Evolutionary conservation across 2,797 vertebrate genomes (phyloP), one percentile per base, ranked within the genome.

Genomic region (Apogon hyalosoma): DNA sequence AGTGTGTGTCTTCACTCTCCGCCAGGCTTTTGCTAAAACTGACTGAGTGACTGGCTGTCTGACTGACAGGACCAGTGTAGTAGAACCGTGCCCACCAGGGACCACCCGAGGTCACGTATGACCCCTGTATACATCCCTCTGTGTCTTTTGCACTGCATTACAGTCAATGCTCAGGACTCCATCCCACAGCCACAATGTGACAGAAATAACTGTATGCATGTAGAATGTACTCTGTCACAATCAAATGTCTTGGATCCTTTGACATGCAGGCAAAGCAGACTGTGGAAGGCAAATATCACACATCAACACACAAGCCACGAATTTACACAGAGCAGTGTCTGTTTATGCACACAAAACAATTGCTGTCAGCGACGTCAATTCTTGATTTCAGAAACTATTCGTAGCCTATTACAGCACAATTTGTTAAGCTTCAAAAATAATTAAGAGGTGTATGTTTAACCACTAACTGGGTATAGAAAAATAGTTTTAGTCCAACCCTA

Each of bases 11-110:
- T 64, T 60, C 76, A 67, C 72, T 70, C 64, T 36, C 74, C 52
- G 59, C 67, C 66, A 45, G 55, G 28, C 58, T 46, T 69, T 75
- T 54, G 61, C 81, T 66, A 45, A 69, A 74, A 77, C 77, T 58
- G 73, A 59, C 83, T 61, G 83, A 79, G 63, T 73, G 77, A 69
- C 75, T 79, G 67, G 66, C 66, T 61, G 41, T 55, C 46, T 84
- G 86, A 93, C 76, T 90, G 93, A 93, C 91, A 79, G 82, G 77
- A 82, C 72, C 85, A 79, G 69, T 72, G 86, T 90, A 89, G 92
- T 88, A 89, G 85, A 92, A 92, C 87, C 85, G 14, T 82, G 82
- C 83, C 83, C 88, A 79, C 86, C 81, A 75, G 86, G 87, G 89
- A 89, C 61, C 66, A 60, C 81, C 63, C 73, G 63, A 66, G 75